Evolutionary conservation across 2,113 vertebrate genomes (phyloP), one percentile per base, ranked within the genome.

Genomic region (Mastomys coucha): DNA sequence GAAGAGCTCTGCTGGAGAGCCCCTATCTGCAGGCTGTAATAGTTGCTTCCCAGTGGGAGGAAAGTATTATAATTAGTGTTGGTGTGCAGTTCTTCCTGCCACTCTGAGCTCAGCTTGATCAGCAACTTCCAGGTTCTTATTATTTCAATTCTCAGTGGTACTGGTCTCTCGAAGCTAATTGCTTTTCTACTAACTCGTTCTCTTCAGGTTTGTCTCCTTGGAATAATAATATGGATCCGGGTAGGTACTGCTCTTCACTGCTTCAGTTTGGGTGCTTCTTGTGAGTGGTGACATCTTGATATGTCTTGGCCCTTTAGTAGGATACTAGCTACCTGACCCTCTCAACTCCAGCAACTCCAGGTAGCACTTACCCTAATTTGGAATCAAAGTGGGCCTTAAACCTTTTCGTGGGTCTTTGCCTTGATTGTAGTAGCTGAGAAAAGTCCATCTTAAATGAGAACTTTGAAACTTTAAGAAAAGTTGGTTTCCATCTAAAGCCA

Each of bases 111-210:
- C 70, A n/a, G 70, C 60, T 53, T 94, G n/a, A 49, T 45, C 78
- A 58, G 69, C 73, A 72, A 26, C 91, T 95, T 96, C 16, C 60
- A 91, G 73, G 36, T 28, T 65, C 92, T 84, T 75, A 53, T 96
- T 67, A 80, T 81, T 85, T 94, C 56, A 67, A 86, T 90, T 72
- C 58, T 86, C 75, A 67, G 67, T 39, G n/a, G 28, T 88, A 36
- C 60, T 82, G 81, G 65, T 60, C 53, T 76, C 16, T 0, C 13
- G 81, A 33, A 93, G 67, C 28, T 3, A 84, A 70, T 39, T 96
- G 94, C 78, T 91, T 97, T 96, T 89, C 63, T 91, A 69, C 63
- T 60, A 28, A 78, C 72, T 93, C 56, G 4, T 33, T 56, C 85
- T 19, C 91, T 96, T 58, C 6, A 0, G 26, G 39, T 92, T 76